Conservation (phyloP, 2,888 invertebrate species). For the Poecilobothrus nobilitatus region DNA sequence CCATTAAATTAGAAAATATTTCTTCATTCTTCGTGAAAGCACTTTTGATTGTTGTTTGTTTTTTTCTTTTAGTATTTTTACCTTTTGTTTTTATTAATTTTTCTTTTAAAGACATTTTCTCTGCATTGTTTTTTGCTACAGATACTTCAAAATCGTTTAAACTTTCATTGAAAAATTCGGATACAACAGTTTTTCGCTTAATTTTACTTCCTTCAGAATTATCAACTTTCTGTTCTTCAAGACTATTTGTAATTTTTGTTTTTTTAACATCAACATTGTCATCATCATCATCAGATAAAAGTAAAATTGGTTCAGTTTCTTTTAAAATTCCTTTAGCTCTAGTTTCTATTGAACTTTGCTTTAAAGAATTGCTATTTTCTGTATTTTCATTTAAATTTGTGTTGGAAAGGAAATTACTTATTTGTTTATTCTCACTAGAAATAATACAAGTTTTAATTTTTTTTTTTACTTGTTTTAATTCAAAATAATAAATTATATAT, state of each 20-base stretch:
- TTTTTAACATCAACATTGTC: no score
- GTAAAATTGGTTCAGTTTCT: not conserved
- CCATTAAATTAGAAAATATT: constrained; percentile 36
- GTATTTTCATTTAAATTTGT: not conserved
- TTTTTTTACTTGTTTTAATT: constrained; percentile 10
- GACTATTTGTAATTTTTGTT: no score
- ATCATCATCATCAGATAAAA: not conserved
- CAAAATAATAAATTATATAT: constrained; percentile 22
- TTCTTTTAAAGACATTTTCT: constrained; percentile 21
- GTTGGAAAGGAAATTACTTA: constrained; percentile 30
- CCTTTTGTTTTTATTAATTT: constrained; percentile 23
- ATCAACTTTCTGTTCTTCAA: not conserved
- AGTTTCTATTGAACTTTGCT: not conserved
- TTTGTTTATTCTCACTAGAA: constrained; percentile 19
- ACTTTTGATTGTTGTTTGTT: constrained; percentile 35
- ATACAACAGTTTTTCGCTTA: not conserved
- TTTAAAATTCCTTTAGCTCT: not conserved
- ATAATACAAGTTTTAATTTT: constrained; percentile 18
- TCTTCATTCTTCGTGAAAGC: constrained; percentile 38
- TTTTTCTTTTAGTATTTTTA: constrained; percentile 16
- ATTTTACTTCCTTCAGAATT: not conserved
- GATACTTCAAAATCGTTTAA: constrained; percentile 22
- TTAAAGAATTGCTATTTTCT: not conserved
- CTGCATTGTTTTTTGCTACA: constrained; percentile 17
- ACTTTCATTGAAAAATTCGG: constrained; percentile 1